phyloP scores from a whole-genome alignment of 1,140 invertebrate species.

The Batillaria attramentaria region DNA sequence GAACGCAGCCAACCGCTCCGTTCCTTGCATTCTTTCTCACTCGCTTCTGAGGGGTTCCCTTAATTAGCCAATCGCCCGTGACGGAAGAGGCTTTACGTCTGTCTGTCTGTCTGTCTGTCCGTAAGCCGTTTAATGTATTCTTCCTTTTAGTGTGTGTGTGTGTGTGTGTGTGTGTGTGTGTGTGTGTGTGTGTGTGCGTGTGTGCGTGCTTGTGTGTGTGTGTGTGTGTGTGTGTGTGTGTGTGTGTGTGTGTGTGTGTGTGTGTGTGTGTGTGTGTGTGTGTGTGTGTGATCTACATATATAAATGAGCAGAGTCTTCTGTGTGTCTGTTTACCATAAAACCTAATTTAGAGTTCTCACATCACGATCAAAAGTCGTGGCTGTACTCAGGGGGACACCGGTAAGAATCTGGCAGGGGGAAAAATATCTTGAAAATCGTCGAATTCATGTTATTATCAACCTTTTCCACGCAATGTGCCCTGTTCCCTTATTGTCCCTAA shows the following conservation, averaged over 20 bases:
- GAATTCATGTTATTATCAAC: not conserved
- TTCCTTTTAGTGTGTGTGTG: not conserved
- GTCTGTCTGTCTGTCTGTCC: constrained; percentile 4
- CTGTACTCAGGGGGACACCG: not conserved
- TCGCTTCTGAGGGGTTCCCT: not conserved
- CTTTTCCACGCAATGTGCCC: not conserved
- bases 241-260: not conserved
- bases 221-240: constrained; percentile 8
- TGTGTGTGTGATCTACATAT: not conserved
- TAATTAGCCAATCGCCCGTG: constrained; percentile 20
- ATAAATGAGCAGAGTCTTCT: not conserved
- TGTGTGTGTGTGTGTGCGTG: constrained; percentile 23
- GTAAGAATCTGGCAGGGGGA: not conserved
- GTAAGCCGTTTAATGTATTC: not conserved
- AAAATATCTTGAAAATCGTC: not conserved
- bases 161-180: not conserved
- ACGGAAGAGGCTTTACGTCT: not conserved
- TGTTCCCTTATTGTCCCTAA: not conserved
- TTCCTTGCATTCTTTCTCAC: not conserved
- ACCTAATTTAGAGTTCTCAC: not conserved
- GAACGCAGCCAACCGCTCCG: not conserved
- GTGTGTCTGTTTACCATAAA: not conserved
- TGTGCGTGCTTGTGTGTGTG: constrained; percentile 12
- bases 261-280: constrained; percentile 14
- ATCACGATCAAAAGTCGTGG: no score